Evolutionary conservation across 2,888 invertebrate species (phyloP).

Genomic region (Neoascia interrupta): DNA sequence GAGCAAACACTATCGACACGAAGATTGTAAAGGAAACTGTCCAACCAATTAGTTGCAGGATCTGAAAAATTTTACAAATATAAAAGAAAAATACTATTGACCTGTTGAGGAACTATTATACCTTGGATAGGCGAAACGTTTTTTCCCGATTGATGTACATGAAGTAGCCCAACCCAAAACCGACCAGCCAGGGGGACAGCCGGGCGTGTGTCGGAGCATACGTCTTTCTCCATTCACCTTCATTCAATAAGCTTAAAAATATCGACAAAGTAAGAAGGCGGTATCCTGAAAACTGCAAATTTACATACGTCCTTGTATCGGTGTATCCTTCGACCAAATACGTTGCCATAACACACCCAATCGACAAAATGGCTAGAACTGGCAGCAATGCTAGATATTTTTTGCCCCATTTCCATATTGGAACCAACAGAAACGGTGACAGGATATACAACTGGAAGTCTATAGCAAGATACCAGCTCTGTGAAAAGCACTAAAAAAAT

Average conservation of each 20-base stretch:
- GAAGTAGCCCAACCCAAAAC: slow-evolving; percentile 78
- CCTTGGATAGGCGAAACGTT: slow-evolving; percentile 13
- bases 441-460: slow-evolving; percentile 82
- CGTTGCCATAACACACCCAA: slow-evolving; percentile 50
- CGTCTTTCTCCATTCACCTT: no score
- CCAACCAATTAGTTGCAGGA: slow-evolving; percentile 53
- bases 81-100: neutral
- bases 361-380: slow-evolving; percentile 46
- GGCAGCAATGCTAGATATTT: slow-evolving; percentile 69
- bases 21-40: slow-evolving; percentile 28
- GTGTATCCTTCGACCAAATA: slow-evolving; percentile 15
- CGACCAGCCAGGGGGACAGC: slow-evolving; percentile 78
- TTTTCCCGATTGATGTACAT: no score
- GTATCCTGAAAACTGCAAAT: slow-evolving; percentile 77
- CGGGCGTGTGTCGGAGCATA: slow-evolving; percentile 79
- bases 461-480: slow-evolving; percentile 82
- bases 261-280: neutral
- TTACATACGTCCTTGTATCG: no score
- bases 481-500: slow-evolving; percentile 67
- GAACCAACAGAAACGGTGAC: slow-evolving; percentile 80
- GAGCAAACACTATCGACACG: slow-evolving; percentile 50
- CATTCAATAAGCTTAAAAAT: no score
- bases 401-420: slow-evolving; percentile 76
- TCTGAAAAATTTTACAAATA: no score
- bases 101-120: neutral